Base-by-base conservation (phyloP, 2,888 invertebrate species). In the Nycteola revayana region DNA sequence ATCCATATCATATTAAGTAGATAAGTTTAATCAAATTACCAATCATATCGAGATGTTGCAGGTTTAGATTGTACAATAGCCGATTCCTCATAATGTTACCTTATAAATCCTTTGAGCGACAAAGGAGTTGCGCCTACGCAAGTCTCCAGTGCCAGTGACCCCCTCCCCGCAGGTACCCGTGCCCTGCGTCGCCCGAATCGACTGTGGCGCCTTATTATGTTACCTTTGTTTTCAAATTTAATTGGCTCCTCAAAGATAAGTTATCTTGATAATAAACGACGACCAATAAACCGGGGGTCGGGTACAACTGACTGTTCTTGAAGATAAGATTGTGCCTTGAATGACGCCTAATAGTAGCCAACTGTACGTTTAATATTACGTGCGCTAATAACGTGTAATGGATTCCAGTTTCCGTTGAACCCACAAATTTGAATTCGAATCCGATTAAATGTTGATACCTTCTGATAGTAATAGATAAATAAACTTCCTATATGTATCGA, bases 221-320 rank as follows among this genome's bases (percentile, higher is more conserved):
- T 87, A 85, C 85, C 86, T 86, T 88, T 87, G 87, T 87, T 86
- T 87, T 86, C 80, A 87, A 86, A 85, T 88, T 87, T 88, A 88
- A 88, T 88, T 88, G 87, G 87, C 80, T 82, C 75, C 82, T 84
- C 80, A 75, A 66, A 86, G 87, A 88, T 88, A 86, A 80, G 62
- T 77, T 88, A 88, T 88, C 86, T 86, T 85, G 87, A 88, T 87
- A 86, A 87, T 85, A 85, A 87, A 87, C 83, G 85, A 82, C 79
- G 76, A 74, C 83, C 86, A 86, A 86, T 87, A 87, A 86, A 85
- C 83, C 75, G 79, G 79, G 75, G 81, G 78, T 79, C 66, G 71
- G 67, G 66, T 69, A 82, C 76, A 76, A 75, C 76, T 63, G 81
- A 70, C 75, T 77, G 70, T 75, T 69, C 68, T 67, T 70, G 60